Evolutionary conservation across 2,113 vertebrate genomes (phyloP).

Genomic region (Chloebia gouldiae): DNA sequence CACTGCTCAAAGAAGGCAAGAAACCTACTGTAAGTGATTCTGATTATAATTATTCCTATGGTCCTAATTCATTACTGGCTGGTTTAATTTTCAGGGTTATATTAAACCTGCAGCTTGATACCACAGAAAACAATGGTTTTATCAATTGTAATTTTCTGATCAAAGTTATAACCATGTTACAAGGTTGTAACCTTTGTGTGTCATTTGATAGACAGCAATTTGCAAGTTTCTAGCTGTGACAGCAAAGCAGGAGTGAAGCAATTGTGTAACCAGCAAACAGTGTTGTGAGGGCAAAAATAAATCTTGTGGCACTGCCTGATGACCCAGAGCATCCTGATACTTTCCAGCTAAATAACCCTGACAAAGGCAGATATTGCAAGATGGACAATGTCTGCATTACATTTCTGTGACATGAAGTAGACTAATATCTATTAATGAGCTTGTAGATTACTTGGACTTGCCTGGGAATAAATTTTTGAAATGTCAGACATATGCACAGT

Average conservation of each 20-base stretch:
- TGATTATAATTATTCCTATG: background rate
- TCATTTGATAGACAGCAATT: background rate
- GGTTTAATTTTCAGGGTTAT: background rate
- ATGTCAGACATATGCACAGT: background rate
- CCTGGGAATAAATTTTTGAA: background rate
- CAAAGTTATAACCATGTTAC: background rate
- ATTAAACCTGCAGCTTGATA: background rate
- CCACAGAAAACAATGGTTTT: background rate
- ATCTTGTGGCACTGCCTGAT: constrained; percentile 80
- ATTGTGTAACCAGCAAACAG: background rate
- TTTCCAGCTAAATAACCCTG: constrained; percentile 91
- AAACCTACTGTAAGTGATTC: constrained; percentile 85
- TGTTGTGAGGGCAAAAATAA: background rate
- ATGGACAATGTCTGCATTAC: background rate
- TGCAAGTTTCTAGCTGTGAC: background rate
- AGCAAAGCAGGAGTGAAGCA: background rate
- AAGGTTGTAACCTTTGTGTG: background rate
- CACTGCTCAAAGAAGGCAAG: constrained; percentile 90
- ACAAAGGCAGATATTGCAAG: constrained; percentile 79
- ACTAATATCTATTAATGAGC: background rate
- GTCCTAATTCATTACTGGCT: background rate
- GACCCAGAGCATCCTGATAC: constrained; percentile 86
- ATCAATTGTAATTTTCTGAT: background rate
- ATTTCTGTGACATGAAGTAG: background rate
- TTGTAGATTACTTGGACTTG: background rate